Percentiles rank a stretch among this genome's conserved stretches.
Evolutionary conservation across 2,888 invertebrate species (phyloP).

Genomic region (Hofmannophila pseudospretella): DNA sequence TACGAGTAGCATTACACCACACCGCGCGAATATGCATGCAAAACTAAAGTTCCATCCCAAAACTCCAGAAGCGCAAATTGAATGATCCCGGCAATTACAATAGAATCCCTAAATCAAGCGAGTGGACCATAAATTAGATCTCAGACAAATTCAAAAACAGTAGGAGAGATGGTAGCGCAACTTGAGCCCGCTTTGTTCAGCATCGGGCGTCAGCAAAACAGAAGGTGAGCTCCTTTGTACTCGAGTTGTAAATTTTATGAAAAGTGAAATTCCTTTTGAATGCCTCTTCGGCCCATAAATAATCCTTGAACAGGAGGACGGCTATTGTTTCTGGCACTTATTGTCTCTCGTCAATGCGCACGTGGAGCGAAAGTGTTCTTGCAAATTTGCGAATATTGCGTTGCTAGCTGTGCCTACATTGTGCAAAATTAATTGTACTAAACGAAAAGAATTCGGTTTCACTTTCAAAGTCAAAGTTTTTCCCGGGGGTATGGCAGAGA

Average conservation of each 20-base stretch:
- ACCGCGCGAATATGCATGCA: constrained; percentile 35
- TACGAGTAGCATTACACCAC: constrained; percentile 28
- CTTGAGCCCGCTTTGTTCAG: constrained; percentile 68
- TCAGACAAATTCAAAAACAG: constrained; percentile 75
- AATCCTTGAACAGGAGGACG: constrained; percentile 64
- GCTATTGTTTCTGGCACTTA: constrained; percentile 72
- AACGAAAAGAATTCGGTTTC: constrained; percentile 26
- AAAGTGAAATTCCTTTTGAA: constrained; percentile 79
- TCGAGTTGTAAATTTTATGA: constrained; percentile 76
- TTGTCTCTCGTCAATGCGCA: constrained; percentile 70
- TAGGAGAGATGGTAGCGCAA: constrained; percentile 75
- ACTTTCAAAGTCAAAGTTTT: constrained; percentile 22
- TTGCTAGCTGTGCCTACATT: constrained; percentile 52
- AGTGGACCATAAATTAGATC: constrained; percentile 64
- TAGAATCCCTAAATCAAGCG: constrained; percentile 65
- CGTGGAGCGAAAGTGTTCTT: constrained; percentile 61
- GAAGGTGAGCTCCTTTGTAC: constrained; percentile 74
- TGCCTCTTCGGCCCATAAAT: constrained; percentile 70
- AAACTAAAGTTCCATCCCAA: constrained; percentile 49
- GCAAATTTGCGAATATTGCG: constrained; percentile 48
- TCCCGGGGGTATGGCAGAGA: not conserved
- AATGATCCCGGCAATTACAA: constrained; percentile 67
- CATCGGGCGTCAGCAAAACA: constrained; percentile 72
- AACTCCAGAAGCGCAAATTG: constrained; percentile 42
- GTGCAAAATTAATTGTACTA: constrained; percentile 35